Percentiles rank a stretch among this genome's conserved stretches.
Evolutionary conservation across 2,888 invertebrate genomes (phyloP).

Genomic region (Drosophila ezoana): DNA sequence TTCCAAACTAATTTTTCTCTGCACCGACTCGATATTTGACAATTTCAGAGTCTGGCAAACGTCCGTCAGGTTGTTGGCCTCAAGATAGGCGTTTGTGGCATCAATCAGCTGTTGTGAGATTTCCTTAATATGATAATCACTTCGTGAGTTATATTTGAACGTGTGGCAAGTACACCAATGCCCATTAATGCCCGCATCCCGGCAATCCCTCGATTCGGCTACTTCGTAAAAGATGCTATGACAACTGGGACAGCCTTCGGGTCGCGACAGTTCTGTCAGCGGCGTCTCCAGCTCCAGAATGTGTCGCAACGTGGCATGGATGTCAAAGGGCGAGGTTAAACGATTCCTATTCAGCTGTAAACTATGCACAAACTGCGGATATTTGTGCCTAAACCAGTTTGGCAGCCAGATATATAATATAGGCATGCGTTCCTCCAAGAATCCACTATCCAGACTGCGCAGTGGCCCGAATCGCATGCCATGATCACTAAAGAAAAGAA

Average conservation of each 20-base stretch:
- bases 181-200: constrained; percentile 88
- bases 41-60: constrained; percentile 57
- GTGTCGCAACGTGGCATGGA: constrained; percentile 54
- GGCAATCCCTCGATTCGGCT: constrained; percentile 88
- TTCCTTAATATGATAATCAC: constrained; percentile 10
- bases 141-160: not conserved
- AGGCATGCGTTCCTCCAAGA: constrained; percentile 91
- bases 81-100: constrained; percentile 68
- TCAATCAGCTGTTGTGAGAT: constrained; percentile 50
- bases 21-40: constrained; percentile 32
- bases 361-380: constrained; percentile 86
- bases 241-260: constrained; percentile 87
- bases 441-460: constrained; percentile 88
- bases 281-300: constrained; percentile 51
- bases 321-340: constrained; percentile 85
- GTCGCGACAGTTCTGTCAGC: constrained; percentile 30
- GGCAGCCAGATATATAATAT: constrained; percentile 90
- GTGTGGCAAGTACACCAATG: constrained; percentile 90
- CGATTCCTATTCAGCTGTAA: constrained; percentile 87
- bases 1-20: constrained; percentile 14
- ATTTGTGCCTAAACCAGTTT: constrained; percentile 86
- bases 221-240: constrained; percentile 88
- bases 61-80: constrained; percentile 49
- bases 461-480: constrained; percentile 90
- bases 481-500: constrained; percentile 92